These are phyloP conservation scores for Enteromius thamalakanensis DNA, from an alignment of 2,797 vertebrate species.

Conservation along the genomic window DNA sequence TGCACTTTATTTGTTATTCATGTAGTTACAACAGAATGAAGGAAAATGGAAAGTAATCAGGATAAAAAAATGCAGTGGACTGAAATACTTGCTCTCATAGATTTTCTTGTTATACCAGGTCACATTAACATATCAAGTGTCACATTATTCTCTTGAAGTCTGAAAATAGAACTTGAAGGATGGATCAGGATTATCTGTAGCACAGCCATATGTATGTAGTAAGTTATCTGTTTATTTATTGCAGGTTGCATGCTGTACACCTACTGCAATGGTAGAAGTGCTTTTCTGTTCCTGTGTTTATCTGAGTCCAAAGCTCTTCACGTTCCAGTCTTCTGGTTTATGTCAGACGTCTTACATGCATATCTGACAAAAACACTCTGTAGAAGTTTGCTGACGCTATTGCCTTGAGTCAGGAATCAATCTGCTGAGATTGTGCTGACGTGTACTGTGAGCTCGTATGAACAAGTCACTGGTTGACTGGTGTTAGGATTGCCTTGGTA, in stretches of 20 bases:
- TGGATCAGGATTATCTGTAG: neutral
- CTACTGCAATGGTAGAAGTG: neutral
- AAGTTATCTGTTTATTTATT: neutral
- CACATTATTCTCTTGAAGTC: neutral
- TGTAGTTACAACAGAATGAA: neutral
- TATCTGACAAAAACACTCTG: conserved; percentile 20
- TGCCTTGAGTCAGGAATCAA: conserved; percentile 32
- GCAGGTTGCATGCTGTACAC: neutral
- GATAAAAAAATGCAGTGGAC: neutral
- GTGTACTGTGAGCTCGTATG: conserved; percentile 47
- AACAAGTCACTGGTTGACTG: conserved; percentile 60
- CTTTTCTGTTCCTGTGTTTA: neutral
- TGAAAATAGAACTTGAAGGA: neutral
- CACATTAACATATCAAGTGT: neutral
- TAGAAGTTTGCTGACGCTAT: conserved; percentile 1
- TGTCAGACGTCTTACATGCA: neutral
- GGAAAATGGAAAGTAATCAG: neutral
- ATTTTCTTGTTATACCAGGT: neutral
- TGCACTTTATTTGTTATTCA: neutral
- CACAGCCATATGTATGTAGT: neutral
- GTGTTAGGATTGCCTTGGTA: conserved; percentile 65
- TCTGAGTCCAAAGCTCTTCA: conserved; percentile 6
- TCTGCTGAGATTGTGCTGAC: conserved; percentile 58
- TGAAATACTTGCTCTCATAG: neutral
- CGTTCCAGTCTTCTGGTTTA: conserved; percentile 1